Evolutionary conservation across 2,113 vertebrate genomes (phyloP).

Genomic region (Urocitellus parryii): DNA sequence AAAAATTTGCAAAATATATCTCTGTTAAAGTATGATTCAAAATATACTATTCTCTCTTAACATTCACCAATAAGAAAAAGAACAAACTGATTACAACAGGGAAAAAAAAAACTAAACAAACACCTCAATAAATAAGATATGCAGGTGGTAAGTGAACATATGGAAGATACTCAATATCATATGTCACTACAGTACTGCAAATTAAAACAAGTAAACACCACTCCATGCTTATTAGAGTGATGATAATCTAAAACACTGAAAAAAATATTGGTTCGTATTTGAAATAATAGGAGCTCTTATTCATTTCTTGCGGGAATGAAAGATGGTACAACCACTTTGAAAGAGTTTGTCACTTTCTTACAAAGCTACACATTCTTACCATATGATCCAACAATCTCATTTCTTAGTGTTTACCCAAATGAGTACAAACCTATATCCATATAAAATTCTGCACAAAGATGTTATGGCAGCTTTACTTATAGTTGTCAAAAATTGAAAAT

Average conservation of each 20-base stretch:
- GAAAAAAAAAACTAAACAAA: background rate
- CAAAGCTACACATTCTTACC: background rate
- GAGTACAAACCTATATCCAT: background rate
- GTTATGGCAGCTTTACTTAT: background rate
- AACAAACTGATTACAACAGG: background rate
- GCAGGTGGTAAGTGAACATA: background rate
- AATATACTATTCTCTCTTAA: background rate
- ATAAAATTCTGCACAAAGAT: background rate
- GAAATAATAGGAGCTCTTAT: background rate
- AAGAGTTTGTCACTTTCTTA: background rate
- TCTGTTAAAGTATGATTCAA: background rate
- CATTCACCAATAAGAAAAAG: background rate
- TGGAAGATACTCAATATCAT: background rate
- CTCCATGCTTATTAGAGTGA: background rate
- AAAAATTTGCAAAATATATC: background rate
- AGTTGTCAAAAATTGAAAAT: background rate
- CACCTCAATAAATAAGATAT: background rate
- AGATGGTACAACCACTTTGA: background rate
- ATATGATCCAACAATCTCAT: background rate
- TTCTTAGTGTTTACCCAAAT: background rate
- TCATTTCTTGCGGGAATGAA: background rate
- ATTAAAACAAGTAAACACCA: background rate
- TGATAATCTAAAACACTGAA: background rate
- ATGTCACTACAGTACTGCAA: background rate
- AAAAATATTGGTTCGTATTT: background rate